Base-by-base conservation (phyloP, 2,113 vertebrate species). In the Rhabdornis inornatus region DNA sequence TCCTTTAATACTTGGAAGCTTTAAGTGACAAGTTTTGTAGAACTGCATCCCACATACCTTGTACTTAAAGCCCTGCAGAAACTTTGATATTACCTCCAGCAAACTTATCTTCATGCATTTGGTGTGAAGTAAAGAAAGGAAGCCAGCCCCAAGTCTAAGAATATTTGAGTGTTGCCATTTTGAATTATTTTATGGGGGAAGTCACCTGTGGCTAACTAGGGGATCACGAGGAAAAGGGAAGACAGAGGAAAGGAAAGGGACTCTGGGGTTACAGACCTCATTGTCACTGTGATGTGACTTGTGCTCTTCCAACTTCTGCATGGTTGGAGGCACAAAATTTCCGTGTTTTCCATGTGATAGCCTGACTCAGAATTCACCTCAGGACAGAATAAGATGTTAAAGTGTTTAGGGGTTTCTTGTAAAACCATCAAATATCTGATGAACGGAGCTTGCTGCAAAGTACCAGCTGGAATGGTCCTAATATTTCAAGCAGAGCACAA, bases 401-500 rank as follows among this genome's bases (percentile, higher is more conserved):
- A 40, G 16, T 39, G 61, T 74, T 39, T 9, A 49, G 25, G 45
- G 2, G 35, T 64, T 89, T 80, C 49, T 74, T 84, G n/a, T 37
- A 69, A 77, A 93, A 65, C n/a, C 16, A 31, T 37, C 13, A 44
- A 50, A 25, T 5, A 0, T 21, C 57, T 78, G 74, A 57, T 22
- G 24, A 84, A 40, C 9, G 0, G 60, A 50, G 31, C 30, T 70
- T 53, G 44, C 50, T 93, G 82, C 56, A n/a, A 84, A 93, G 64
- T 57, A 70, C 72, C 40, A 57, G 2, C 55, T 66, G 20, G 39
- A 91, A 61, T 65, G 7, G 20, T 47, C 8, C 30, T 79, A 42
- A 79, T 85, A 68, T 83, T 88, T 90, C 79, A 90, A 64, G 17
- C 18, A 27, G 10, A 76, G 49, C 56, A 92, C 40, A 83, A 92